phyloP scores from a whole-genome alignment of 2,113 vertebrate species.

The Pterocles gutturalis region DNA sequence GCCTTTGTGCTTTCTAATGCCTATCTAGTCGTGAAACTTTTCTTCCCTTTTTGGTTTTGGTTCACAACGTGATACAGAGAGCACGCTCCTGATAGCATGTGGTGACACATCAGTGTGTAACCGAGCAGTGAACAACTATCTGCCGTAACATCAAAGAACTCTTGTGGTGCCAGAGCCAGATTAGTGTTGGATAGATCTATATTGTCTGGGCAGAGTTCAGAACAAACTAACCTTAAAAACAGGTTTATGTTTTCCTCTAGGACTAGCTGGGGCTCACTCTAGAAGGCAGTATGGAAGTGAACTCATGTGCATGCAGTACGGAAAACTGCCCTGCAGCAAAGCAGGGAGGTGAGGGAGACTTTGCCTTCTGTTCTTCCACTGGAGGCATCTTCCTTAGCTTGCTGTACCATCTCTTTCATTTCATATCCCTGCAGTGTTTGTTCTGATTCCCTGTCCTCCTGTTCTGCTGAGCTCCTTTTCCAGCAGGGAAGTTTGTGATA shows the following conservation, averaged over 20 bases:
- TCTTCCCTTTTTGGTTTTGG: not conserved
- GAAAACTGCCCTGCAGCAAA: not conserved
- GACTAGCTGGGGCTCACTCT: not conserved
- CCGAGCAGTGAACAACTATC: not conserved
- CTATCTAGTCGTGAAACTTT: not conserved
- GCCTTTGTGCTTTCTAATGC: not conserved
- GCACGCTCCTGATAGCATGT: fast-evolving
- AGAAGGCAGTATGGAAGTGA: not conserved
- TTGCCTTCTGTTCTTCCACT: not conserved
- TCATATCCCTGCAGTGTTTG: not conserved
- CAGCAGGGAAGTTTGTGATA: not conserved
- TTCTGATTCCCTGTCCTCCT: not conserved
- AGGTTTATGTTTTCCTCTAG: not conserved
- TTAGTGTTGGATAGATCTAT: not conserved
- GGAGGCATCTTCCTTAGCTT: not conserved
- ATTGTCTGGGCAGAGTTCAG: not conserved
- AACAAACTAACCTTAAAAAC: not conserved
- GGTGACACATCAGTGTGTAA: not conserved
- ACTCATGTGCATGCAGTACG: fast-evolving
- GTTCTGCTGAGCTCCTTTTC: not conserved
- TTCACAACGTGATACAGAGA: not conserved
- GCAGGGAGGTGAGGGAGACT: not conserved
- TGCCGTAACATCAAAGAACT: not conserved
- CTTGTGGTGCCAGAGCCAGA: not conserved
- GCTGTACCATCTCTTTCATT: not conserved